These are phyloP conservation scores for Papilio polytes DNA, from an alignment of 1,140 invertebrate genomes.

Conservation along the genomic window DNA sequence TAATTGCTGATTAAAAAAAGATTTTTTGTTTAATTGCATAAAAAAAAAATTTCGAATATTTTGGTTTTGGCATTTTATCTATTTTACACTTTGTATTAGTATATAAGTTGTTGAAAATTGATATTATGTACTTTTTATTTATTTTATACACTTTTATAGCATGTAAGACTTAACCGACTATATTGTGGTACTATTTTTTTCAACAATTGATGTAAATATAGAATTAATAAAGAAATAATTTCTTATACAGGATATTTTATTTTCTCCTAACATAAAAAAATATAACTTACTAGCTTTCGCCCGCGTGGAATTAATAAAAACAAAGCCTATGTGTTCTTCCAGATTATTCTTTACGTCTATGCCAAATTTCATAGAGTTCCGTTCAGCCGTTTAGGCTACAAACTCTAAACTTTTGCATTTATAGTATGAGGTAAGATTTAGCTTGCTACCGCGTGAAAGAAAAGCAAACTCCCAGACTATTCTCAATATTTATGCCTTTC, in stretches of 20 bases:
- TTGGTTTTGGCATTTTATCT: not conserved
- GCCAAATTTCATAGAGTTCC: no score
- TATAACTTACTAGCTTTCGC: not conserved
- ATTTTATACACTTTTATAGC: slow-evolving; percentile 31
- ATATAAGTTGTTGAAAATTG: not conserved
- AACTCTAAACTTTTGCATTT: no score
- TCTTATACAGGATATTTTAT: not conserved
- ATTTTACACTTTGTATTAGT: not conserved
- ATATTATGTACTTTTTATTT: slow-evolving; percentile 7
- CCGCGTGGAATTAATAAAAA: no score
- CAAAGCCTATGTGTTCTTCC: no score
- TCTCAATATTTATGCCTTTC: no score
- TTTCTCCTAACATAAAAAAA: not conserved
- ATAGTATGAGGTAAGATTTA: no score
- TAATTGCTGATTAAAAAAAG: no score
- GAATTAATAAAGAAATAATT: slow-evolving; percentile 26
- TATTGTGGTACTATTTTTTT: slow-evolving; percentile 32
- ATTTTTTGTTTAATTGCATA: not conserved
- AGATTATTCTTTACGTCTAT: no score
- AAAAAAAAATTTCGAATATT: not conserved
- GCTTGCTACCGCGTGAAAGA: no score
- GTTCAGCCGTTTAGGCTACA: no score
- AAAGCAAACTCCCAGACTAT: no score
- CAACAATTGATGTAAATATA: slow-evolving; percentile 31
- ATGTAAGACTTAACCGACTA: slow-evolving; percentile 30